Evolutionary conservation across 1,140 invertebrate species (phyloP).

Genomic region (Streblospio benedicti): DNA sequence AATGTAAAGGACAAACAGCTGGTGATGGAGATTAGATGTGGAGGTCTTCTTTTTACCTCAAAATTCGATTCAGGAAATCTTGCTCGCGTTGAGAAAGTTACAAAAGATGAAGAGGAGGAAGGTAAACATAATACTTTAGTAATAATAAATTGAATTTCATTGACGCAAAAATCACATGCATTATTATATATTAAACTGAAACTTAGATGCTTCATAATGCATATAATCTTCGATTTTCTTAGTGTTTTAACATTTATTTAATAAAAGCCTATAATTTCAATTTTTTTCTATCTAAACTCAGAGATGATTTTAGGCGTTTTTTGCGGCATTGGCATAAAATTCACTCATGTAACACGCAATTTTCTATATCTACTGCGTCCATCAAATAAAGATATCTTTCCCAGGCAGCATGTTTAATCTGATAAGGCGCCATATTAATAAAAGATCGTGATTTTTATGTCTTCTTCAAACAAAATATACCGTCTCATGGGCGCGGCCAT

Average conservation of each 20-base stretch:
- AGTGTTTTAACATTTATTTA: not conserved
- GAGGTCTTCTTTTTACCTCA: constrained; percentile 39
- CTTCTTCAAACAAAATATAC: too few relatives aligned
- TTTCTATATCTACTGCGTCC: too few relatives aligned
- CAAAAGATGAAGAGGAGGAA: constrained; percentile 36
- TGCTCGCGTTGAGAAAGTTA: constrained; percentile 58
- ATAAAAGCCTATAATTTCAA: not conserved
- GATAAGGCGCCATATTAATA: too few relatives aligned
- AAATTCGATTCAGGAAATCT: constrained; percentile 81
- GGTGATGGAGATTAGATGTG: constrained; percentile 35
- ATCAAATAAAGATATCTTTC: too few relatives aligned
- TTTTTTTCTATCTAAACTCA: not conserved
- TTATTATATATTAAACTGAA: too few relatives aligned
- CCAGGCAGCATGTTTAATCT: too few relatives aligned
- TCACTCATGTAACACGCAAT: too few relatives aligned
- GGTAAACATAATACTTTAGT: not conserved
- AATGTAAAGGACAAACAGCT: too few relatives aligned
- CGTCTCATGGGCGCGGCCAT: too few relatives aligned
- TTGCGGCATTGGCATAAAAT: too few relatives aligned
- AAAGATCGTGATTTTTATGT: too few relatives aligned
- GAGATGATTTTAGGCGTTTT: too few relatives aligned
- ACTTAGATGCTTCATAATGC: not conserved
- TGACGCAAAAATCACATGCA: not conserved
- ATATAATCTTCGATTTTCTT: not conserved
- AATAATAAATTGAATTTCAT: not conserved